Evolutionary conservation across 2,797 vertebrate species (phyloP), one percentile per base, ranked within the genome.

Genomic region (Danio jaintianensis): DNA sequence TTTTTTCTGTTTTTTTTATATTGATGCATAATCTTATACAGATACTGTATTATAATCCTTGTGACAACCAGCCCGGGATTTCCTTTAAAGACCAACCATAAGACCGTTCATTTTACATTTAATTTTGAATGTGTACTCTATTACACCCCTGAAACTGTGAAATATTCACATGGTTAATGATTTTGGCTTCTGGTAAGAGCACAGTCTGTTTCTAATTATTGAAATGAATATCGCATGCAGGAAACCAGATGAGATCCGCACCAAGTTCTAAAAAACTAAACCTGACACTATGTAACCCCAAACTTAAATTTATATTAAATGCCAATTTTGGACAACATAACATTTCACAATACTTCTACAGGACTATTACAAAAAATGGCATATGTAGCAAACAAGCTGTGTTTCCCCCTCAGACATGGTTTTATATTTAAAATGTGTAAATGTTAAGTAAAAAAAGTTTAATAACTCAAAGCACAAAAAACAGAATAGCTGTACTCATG

Each of bases 121-220:
- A 2, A 20, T 42, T 42, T 20, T 20, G 3, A 71, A 7, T 43
- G 7, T 47, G 40, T 67, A 6, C 18, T 22, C 47, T 64, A 10
- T 43, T 66, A 55, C 74, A 66, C 20, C 13, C 38, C 43, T 48
- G 11, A 56, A 67, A 56, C 63, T 71, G 45, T 78, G 47, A 62
- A 61, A 38, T 59, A 13, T 36, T 10, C 22, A 43, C 18, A 43
- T 29, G 22, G 42, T 58, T 68, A 68, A 48, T 38, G 13, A 58
- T 48, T 58, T 56, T 68, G 22, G 61, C 36, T 79, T 62, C 50
- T 18, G 38, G 20, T 47, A 50, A 66, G 62, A 78, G 16, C 20
- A 13, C 8, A 78, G 42, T 52, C 82, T 83, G 70, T 71, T 79
- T 45, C 55, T 69, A 64, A 79, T 75, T 79, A 63, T 5, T 74